Evolutionary conservation across 2,888 invertebrate genomes (phyloP), one percentile per base, ranked within the genome.

Genomic region (Ormyrus pomaceus): DNA sequence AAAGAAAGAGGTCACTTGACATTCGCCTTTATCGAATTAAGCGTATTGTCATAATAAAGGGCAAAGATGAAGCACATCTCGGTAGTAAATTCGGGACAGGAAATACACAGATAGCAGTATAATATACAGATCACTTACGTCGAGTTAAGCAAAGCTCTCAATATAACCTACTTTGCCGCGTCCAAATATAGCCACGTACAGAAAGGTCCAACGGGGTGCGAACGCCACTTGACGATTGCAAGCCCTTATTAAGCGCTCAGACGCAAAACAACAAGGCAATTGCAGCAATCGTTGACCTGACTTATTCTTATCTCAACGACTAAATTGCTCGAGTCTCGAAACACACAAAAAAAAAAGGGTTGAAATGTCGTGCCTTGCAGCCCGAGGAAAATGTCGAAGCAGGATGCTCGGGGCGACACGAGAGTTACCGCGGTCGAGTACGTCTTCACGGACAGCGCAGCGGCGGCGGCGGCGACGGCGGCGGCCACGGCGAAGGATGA

Each of bases 361-460:
- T 4, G 4, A 34, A 34, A 34, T 34, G 4, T 34, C 34, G 34
- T 4, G 34, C 4, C 4, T 34, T 34, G 34, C 34, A 34, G 34
- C 34, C 34, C 34, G 34, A 34, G 34, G 59, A 76, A 71, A 72
- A 78, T 77, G 77, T 34, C 65, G 51, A 77, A 69, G 69, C 78
- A 66, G 69, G 76, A 84, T 81, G 83, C 77, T 65, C 56, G 69
- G 48, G 64, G 79, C 80, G 58, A 50, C 53, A 76, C 74, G 51
- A 80, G 46, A 11, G 68, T 68, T 34, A 11, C 68, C 5, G 61
- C 66, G 46, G 65, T 77, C 45, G 77, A 74, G 9, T 78, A 81
- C 61, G 58, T 62, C 0, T 74, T 77, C 19, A 46, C 69, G 45
- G 78, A 81, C 8, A 45, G 46, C 50, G 50, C 34, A 11, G 62